Evolutionary conservation across 2,888 invertebrate species (phyloP), one percentile per base, ranked within the genome.

Genomic region (Malachius bipustulatus): DNA sequence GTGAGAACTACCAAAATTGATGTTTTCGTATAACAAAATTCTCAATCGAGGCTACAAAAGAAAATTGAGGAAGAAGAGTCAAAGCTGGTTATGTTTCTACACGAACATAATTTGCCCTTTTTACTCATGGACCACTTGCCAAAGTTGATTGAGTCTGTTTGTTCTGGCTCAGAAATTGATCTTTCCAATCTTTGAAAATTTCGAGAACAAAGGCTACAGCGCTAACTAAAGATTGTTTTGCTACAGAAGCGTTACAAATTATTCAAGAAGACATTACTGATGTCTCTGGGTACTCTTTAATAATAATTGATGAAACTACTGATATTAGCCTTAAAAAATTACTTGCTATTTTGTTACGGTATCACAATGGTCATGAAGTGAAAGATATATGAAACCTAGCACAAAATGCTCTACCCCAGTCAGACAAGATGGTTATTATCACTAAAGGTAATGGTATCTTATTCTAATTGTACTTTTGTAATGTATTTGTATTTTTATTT

Each of bases 401-500:
- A 52, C 30, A 51, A 51, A 46, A 39, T 54, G 14, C 34, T 55
- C 9, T 43, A 44, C 24, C 40, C 46, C 8, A 40, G 47, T 14
- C 49, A 50, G 34, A 54, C 52, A 10, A 40, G 49, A 30, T 55
- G 56, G 24, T 37, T n/a, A n/a, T n/a, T n/a, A n/a, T n/a, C n/a
- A n/a, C n/a, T n/a, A n/a, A n/a, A n/a, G n/a, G n/a, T n/a, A n/a
- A n/a, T n/a, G n/a, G n/a, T n/a, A n/a, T n/a, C n/a, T n/a, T n/a
- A n/a, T n/a, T n/a, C n/a, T n/a, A n/a, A n/a, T n/a, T n/a, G n/a
- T n/a, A n/a, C n/a, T n/a, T n/a, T n/a, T n/a, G n/a, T n/a, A n/a
- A n/a, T n/a, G n/a, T n/a, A n/a, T n/a, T n/a, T n/a, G n/a, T n/a
- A n/a, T n/a, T n/a, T n/a, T n/a, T n/a, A n/a, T n/a, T n/a, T n/a